Conservation (phyloP, 2,888 invertebrate species). For the Andrena chrysosceles region DNA sequence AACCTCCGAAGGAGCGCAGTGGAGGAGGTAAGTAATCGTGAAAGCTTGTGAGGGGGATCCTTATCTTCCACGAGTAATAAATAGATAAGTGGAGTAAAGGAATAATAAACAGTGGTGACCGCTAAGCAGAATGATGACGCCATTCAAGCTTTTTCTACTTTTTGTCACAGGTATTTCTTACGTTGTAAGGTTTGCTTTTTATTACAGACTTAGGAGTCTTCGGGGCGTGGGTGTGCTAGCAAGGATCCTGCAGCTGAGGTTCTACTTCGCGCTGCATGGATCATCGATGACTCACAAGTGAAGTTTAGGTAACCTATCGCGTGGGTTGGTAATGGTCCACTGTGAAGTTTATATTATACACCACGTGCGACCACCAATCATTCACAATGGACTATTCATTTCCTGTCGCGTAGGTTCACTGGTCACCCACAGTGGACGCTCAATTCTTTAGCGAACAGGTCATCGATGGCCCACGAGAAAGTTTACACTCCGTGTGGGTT, state of each 20-base stretch:
- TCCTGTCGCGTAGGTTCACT: constrained; percentile 18
- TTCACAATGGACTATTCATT: constrained; percentile 7
- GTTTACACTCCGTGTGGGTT: background rate
- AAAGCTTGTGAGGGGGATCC: too few species aligned
- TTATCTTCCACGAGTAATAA: too few species aligned
- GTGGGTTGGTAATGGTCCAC: constrained; percentile 11
- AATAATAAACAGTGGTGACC: too few species aligned
- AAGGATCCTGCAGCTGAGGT: background rate
- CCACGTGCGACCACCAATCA: background rate
- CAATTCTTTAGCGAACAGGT: background rate
- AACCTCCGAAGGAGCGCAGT: too few species aligned
- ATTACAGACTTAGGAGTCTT: too few species aligned
- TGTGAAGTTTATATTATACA: background rate
- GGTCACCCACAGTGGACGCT: background rate
- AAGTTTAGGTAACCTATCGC: background rate
- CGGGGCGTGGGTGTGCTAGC: too few species aligned
- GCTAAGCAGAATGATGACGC: too few species aligned
- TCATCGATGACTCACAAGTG: constrained; percentile 13
- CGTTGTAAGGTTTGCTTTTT: too few species aligned
- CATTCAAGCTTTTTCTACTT: too few species aligned
- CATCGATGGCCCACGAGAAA: background rate
- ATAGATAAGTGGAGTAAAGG: too few species aligned
- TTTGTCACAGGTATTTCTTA: too few species aligned
- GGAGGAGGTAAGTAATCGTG: too few species aligned
- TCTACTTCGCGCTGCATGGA: background rate